Conservation (phyloP, 2,113 vertebrate species). For the Anarrhichthys ocellatus region DNA sequence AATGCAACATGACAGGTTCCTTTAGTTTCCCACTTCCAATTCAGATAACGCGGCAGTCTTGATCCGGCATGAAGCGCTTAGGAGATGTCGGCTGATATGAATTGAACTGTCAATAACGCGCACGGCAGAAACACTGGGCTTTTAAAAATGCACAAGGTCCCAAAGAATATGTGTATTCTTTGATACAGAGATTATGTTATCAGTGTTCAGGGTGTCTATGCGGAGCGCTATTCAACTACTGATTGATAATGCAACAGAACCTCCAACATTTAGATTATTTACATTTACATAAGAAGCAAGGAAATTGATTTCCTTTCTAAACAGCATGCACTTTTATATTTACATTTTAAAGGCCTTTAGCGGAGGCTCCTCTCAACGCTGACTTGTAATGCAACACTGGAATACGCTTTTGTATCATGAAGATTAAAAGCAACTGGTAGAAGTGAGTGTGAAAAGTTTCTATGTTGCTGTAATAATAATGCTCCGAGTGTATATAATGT, state of each 20-base stretch:
- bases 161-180: slow-evolving; percentile 65
- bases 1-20: slow-evolving; percentile 78
- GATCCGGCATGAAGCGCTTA: slow-evolving; percentile 73
- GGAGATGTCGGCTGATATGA: slow-evolving; percentile 81
- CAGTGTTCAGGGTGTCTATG: slow-evolving; percentile 47
- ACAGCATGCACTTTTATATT: slow-evolving; percentile 49
- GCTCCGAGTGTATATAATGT: slow-evolving; percentile 8
- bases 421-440: slow-evolving; percentile 51
- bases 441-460: slow-evolving; percentile 54
- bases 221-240: slow-evolving; percentile 54
- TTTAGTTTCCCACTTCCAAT: slow-evolving; percentile 76
- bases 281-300: slow-evolving; percentile 73
- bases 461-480: slow-evolving; percentile 5
- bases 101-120: slow-evolving; percentile 78
- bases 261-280: slow-evolving; percentile 71
- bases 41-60: slow-evolving; percentile 68
- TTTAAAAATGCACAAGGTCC: slow-evolving; percentile 60
- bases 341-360: slow-evolving; percentile 59
- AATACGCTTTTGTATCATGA: slow-evolving; percentile 21
- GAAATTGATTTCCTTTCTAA: slow-evolving; percentile 75
- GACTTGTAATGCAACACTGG: slow-evolving; percentile 7
- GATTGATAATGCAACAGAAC: slow-evolving; percentile 68
- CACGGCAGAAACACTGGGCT: slow-evolving; percentile 51
- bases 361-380: slow-evolving; percentile 21
- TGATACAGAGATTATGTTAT: slow-evolving; percentile 76